Conservation (phyloP, 2,797 vertebrate species). For the Enoplosus armatus region DNA sequence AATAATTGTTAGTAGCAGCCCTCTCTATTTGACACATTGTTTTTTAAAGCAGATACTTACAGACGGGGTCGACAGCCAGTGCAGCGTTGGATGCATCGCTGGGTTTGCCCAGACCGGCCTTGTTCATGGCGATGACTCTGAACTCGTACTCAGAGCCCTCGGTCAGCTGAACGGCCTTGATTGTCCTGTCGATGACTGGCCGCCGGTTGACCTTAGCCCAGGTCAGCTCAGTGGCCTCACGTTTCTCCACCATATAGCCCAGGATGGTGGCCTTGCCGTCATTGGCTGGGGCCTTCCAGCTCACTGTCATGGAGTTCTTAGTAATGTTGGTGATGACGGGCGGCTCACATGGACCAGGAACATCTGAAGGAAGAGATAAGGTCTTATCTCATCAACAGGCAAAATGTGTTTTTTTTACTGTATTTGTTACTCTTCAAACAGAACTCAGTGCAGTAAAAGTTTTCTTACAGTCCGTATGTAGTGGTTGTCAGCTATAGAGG, state of each 20-base stretch:
- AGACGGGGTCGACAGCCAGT: constrained; percentile 93
- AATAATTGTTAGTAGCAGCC: neutral
- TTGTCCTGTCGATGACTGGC: constrained; percentile 95
- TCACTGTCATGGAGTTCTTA: constrained; percentile 97
- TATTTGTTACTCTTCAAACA: neutral
- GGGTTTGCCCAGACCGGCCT: constrained; percentile 97
- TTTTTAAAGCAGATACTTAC: constrained; percentile 84
- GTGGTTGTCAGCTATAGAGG: neutral
- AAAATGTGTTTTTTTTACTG: neutral
- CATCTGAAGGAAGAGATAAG: constrained; percentile 84
- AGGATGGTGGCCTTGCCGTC: constrained; percentile 94
- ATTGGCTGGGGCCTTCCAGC: constrained; percentile 96
- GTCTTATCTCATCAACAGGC: neutral
- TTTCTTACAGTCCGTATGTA: neutral
- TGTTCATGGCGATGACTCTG: constrained; percentile 96
- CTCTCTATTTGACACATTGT: neutral
- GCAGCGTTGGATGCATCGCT: constrained; percentile 93
- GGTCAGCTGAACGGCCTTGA: constrained; percentile 93
- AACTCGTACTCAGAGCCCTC: constrained; percentile 98
- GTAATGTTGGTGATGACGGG: constrained; percentile 97
- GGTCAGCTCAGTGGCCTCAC: constrained; percentile 92
- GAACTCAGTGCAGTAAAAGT: neutral
- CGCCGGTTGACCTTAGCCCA: constrained; percentile 97
- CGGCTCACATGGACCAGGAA: constrained; percentile 95
- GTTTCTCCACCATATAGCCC: constrained; percentile 97